A percentile compares a stretch with the other conserved stretches of the same genome.
phyloP scores from a whole-genome alignment of 2,888 invertebrate genomes.

The Gandaritis pyraliata region DNA sequence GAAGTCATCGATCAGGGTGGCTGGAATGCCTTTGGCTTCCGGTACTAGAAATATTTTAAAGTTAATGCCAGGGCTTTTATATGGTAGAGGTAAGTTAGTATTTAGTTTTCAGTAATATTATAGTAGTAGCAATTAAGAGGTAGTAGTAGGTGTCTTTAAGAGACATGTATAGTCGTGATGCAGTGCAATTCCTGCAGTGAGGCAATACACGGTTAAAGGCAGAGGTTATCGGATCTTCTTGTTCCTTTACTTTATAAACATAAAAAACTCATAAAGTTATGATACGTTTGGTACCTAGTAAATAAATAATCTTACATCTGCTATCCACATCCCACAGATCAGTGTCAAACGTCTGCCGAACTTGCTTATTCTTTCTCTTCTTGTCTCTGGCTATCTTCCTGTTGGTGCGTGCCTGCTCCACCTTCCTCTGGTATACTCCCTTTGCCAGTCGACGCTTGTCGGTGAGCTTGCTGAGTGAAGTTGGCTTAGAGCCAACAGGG shows the following conservation, averaged over 20 bases:
- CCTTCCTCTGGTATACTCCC: slow-evolving; percentile 81
- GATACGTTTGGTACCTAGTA: too few species aligned
- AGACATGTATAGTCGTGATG: too few species aligned
- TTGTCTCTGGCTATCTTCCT: slow-evolving; percentile 68
- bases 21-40: slow-evolving; percentile 73
- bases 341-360: slow-evolving; percentile 79
- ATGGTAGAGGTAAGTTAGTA: too few species aligned
- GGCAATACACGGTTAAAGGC: too few species aligned
- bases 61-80: too few species aligned
- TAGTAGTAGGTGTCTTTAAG: too few species aligned
- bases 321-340: slow-evolving; percentile 88
- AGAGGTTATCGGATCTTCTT: too few species aligned
- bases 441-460: slow-evolving; percentile 71
- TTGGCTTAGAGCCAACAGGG: slow-evolving; percentile 63
- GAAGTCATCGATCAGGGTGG: slow-evolving; percentile 66
- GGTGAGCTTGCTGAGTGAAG: slow-evolving; percentile 77
- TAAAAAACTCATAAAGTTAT: too few species aligned
- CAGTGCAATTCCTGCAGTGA: too few species aligned
- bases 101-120: too few species aligned
- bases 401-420: slow-evolving; percentile 76
- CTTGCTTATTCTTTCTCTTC: slow-evolving; percentile 69
- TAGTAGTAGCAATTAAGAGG: too few species aligned
- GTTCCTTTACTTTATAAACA: too few species aligned
- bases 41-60: slow-evolving; percentile 50
- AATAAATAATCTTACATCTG: slow-evolving; percentile 53